Conservation (phyloP, 2,113 vertebrate genomes). For the Hemiscyllium ocellatum region DNA sequence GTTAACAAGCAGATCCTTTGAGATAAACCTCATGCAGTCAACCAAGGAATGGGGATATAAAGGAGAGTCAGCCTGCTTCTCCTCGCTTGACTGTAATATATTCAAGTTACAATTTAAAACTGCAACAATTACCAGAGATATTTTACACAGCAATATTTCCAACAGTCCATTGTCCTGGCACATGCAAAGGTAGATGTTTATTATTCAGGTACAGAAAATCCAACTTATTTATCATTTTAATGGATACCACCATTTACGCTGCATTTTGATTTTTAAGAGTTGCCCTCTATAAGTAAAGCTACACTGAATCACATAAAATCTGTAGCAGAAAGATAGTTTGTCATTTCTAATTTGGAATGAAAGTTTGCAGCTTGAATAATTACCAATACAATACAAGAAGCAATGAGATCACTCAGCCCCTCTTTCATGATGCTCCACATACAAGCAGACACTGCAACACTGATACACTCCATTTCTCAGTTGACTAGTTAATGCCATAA, state of each 20-base stretch:
- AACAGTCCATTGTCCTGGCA: not conserved
- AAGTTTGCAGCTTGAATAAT: not conserved
- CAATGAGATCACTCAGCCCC: too few species aligned
- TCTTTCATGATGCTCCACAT: not conserved
- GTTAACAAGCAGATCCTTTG: too few species aligned
- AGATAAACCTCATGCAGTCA: too few species aligned
- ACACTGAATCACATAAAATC: not conserved
- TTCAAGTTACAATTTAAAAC: not conserved
- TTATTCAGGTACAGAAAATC: not conserved
- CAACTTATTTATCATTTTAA: not conserved
- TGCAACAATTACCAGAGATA: not conserved
- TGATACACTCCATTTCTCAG: not conserved
- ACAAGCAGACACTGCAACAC: not conserved
- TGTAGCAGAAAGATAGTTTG: not conserved
- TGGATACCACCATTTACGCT: not conserved
- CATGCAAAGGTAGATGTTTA: not conserved
- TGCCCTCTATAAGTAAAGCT: not conserved
- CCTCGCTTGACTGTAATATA: too few species aligned
- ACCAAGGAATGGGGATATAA: too few species aligned
- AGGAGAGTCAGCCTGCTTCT: too few species aligned
- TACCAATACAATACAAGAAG: not conserved
- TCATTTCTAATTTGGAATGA: not conserved
- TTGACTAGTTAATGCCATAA: not conserved
- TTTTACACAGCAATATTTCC: not conserved
- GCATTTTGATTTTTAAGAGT: not conserved